phyloP scores from a whole-genome alignment of 2,113 vertebrate genomes.

The Taurulus bubalis region DNA sequence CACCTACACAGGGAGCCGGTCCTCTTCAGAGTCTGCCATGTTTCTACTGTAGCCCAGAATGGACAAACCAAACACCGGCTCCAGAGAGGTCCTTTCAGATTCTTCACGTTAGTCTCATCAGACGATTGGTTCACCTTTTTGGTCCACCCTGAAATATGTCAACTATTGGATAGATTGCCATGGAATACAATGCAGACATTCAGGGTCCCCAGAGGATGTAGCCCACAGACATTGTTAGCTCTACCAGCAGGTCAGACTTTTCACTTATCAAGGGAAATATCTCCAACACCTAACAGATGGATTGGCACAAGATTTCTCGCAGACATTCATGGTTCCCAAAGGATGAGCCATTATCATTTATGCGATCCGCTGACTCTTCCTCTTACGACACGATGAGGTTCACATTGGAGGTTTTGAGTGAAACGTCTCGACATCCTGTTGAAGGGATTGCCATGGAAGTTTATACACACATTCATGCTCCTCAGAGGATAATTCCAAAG shows the following conservation, averaged over 20 bases:
- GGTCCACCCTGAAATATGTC: background rate
- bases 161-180: background rate
- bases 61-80: background rate
- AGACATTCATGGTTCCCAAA: too few relatives aligned
- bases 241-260: background rate
- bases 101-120: too few relatives aligned
- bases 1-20: too few relatives aligned
- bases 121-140: background rate
- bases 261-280: background rate
- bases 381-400: background rate
- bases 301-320: background rate
- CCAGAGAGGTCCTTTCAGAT: background rate
- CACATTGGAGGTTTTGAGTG: background rate
- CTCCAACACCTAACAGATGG: background rate
- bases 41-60: too few relatives aligned
- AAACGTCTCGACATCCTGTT: background rate
- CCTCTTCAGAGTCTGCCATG: too few relatives aligned
- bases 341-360: background rate
- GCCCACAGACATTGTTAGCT: background rate
- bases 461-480: too few relatives aligned
- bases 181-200: background rate
- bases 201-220: background rate
- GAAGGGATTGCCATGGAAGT: background rate
- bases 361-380: background rate
- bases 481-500: too few relatives aligned